phyloP scores from a whole-genome alignment of 2,888 invertebrate genomes.

The Amaurobius ferox region DNA sequence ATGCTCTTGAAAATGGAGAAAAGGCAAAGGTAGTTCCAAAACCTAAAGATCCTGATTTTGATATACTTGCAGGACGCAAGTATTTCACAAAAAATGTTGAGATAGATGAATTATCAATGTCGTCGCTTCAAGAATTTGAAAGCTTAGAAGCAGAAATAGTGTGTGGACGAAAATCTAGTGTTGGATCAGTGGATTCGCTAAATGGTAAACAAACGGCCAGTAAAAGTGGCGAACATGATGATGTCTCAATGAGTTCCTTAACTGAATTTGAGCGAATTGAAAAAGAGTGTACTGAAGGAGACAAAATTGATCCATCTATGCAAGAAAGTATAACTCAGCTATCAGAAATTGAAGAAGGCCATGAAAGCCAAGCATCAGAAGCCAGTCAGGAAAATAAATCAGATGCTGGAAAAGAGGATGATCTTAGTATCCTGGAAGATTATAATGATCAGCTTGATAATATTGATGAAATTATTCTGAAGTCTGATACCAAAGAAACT shows the following conservation, averaged over 20 bases:
- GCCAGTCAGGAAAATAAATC: constrained; percentile 82
- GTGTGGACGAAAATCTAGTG: constrained; percentile 62
- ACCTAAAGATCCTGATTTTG: constrained; percentile 91
- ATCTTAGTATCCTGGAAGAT: constrained; percentile 80
- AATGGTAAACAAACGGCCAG: constrained; percentile 47
- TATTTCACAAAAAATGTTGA: constrained; percentile 87
- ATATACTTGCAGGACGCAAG: constrained; percentile 88
- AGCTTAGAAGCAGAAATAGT: constrained; percentile 74
- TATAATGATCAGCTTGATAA: constrained; percentile 84
- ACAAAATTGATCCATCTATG: constrained; percentile 79
- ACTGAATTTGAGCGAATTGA: constrained; percentile 96
- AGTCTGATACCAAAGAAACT: constrained; percentile 83
- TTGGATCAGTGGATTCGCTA: constrained; percentile 67
- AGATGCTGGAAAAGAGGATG: constrained; percentile 73
- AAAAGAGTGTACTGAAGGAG: constrained; percentile 84
- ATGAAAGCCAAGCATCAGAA: constrained; percentile 80
- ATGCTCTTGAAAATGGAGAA: constrained; percentile 83
- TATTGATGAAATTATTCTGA: constrained; percentile 83
- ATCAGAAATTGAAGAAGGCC: constrained; percentile 79
- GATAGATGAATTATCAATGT: constrained; percentile 83
- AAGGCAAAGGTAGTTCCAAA: constrained; percentile 76
- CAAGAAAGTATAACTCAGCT: constrained; percentile 88
- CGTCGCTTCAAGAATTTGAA: constrained; percentile 74
- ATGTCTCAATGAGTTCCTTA: constrained; percentile 92
- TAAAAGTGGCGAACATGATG: constrained; percentile 89